Evolutionary conservation across 2,113 vertebrate species (phyloP).

Genomic region (Oxyura jamaicensis): DNA sequence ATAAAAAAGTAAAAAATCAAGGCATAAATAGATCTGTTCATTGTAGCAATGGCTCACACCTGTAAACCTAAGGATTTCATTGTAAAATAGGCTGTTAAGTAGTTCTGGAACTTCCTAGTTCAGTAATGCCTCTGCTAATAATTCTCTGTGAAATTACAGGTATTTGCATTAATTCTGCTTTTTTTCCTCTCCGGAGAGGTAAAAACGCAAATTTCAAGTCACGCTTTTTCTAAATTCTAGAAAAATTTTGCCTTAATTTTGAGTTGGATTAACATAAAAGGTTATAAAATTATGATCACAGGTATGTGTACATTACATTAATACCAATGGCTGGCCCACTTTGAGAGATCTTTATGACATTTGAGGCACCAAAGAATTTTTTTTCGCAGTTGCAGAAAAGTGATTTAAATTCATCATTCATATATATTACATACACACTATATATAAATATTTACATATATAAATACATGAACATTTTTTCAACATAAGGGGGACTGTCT

Average conservation of each 20-base stretch:
- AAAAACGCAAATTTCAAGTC: background rate
- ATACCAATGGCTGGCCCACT: background rate
- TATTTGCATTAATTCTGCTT: background rate
- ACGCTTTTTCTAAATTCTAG: background rate
- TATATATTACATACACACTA: background rate
- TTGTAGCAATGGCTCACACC: background rate
- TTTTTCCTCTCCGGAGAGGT: background rate
- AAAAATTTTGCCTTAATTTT: slow-evolving; percentile 38
- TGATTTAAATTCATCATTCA: background rate
- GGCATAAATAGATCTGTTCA: background rate
- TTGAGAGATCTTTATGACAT: background rate
- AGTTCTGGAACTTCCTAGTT: background rate
- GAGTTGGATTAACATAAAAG: background rate
- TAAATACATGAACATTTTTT: background rate
- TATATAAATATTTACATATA: slow-evolving; percentile 31
- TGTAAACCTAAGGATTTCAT: background rate
- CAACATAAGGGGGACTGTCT: background rate
- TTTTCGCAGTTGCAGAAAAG: slow-evolving; percentile 18
- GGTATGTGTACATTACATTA: slow-evolving; percentile 42
- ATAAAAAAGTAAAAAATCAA: background rate
- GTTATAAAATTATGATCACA: slow-evolving; percentile 70
- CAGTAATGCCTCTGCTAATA: slow-evolving; percentile 29
- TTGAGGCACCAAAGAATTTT: slow-evolving; percentile 59
- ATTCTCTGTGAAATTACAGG: background rate
- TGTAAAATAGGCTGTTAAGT: background rate